Conservation (phyloP, 2,888 invertebrate genomes). For the Sepioteuthis lessoniana region DNA sequence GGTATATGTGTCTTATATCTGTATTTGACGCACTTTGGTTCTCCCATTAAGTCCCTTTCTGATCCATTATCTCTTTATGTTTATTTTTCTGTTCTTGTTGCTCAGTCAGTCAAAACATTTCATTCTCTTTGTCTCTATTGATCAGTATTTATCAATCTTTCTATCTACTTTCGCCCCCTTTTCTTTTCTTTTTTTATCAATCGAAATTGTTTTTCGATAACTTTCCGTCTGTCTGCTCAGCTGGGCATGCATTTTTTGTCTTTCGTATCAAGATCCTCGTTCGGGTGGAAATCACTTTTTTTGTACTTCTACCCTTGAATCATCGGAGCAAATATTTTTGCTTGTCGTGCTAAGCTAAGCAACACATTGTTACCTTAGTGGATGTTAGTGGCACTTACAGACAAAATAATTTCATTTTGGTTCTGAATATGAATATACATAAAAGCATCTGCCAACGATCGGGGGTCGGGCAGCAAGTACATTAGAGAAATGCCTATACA, state of each 20-base stretch:
- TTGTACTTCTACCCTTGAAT: background rate
- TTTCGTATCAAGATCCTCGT: background rate
- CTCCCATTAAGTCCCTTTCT: no score
- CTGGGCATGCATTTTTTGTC: background rate
- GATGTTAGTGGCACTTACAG: background rate
- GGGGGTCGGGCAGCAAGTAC: background rate
- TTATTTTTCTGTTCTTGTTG: background rate
- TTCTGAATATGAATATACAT: background rate
- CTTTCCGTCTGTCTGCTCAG: background rate
- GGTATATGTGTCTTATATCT: no score
- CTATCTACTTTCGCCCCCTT: background rate
- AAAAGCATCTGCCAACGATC: background rate
- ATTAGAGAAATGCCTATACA: background rate
- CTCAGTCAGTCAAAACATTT: background rate
- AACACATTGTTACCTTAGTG: background rate
- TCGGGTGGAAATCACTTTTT: background rate
- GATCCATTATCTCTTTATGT: no score
- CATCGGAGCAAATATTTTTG: slow-evolving; percentile 33
- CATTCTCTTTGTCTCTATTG: background rate
- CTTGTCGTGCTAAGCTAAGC: background rate
- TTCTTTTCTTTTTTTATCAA: background rate
- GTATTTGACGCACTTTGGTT: no score
- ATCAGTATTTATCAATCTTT: background rate
- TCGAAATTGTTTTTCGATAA: background rate
- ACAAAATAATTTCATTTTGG: background rate